A percentile compares a stretch with the other conserved stretches of the same genome.
Evolutionary conservation across 2,113 vertebrate genomes (phyloP).

Genomic region (Acanthochromis polyacanthus): DNA sequence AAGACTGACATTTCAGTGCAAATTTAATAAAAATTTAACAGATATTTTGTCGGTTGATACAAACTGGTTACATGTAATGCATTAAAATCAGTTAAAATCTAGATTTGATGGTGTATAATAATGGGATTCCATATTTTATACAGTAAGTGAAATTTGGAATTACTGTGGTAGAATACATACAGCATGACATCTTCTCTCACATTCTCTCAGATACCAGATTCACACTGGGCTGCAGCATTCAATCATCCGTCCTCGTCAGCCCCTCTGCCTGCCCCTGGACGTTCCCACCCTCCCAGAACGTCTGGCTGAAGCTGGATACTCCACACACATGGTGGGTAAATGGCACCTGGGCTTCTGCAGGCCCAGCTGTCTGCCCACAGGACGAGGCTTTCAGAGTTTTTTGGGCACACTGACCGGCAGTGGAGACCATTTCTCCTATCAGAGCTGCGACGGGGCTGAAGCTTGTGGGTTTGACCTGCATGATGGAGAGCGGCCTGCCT

Average conservation of each 20-base stretch:
- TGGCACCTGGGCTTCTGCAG: constrained; percentile 97
- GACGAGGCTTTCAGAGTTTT: constrained; percentile 93
- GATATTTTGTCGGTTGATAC: no score
- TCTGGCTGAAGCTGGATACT: constrained; percentile 90
- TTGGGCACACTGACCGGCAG: constrained; percentile 94
- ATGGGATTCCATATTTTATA: no score
- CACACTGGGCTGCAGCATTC: constrained; percentile 97
- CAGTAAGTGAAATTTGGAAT: no score
- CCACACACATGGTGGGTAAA: constrained; percentile 96
- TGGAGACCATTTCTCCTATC: constrained; percentile 94
- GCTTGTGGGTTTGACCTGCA: constrained; percentile 95
- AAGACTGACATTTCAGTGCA: no score
- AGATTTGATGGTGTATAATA: not conserved
- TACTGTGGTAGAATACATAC: not conserved
- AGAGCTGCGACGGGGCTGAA: constrained; percentile 94
- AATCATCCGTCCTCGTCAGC: constrained; percentile 92
- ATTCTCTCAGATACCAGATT: constrained; percentile 91
- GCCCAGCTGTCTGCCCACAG: constrained; percentile 91
- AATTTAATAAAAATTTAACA: no score
- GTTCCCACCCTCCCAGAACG: constrained; percentile 91
- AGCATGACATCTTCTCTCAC: not conserved
- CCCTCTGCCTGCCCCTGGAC: constrained; percentile 92
- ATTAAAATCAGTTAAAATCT: not conserved
- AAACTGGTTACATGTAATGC: not conserved
- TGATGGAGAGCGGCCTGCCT: constrained; percentile 90